phyloP scores from a whole-genome alignment of 2,113 vertebrate species.

The Pseudonaja textilis region DNA sequence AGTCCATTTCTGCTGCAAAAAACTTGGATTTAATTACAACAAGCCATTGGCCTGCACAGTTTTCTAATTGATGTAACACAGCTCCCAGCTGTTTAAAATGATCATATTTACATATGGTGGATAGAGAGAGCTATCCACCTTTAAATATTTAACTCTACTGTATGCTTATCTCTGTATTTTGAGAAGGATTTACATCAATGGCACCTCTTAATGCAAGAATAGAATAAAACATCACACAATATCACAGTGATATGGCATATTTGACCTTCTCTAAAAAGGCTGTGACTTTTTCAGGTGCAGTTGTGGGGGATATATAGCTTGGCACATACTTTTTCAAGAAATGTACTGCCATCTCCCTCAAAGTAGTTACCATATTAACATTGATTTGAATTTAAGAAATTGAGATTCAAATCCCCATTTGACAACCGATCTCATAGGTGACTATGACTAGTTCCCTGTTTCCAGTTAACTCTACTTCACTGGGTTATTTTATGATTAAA shows the following conservation, averaged over 20 bases:
- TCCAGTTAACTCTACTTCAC: neutral
- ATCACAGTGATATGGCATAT: no score
- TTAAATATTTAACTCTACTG: neutral
- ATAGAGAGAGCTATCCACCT: neutral
- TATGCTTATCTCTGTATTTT: neutral
- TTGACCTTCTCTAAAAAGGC: neutral
- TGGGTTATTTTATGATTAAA: neutral
- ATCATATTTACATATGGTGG: neutral
- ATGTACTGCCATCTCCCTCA: neutral
- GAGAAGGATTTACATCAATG: neutral
- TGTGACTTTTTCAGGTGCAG: neutral
- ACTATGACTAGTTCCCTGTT: neutral
- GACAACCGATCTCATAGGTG: neutral
- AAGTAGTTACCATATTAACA: neutral
- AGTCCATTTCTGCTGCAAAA: neutral
- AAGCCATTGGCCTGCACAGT: neutral
- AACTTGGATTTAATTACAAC: neutral
- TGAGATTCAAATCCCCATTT: neutral
- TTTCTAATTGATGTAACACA: neutral
- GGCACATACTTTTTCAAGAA: neutral
- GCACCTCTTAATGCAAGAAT: neutral
- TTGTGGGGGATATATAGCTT: neutral
- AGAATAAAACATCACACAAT: neutral
- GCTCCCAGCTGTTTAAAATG: neutral
- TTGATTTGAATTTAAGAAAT: neutral